Conservation (phyloP, 2,888 invertebrate genomes). For the Chymomyza caudatula region DNA sequence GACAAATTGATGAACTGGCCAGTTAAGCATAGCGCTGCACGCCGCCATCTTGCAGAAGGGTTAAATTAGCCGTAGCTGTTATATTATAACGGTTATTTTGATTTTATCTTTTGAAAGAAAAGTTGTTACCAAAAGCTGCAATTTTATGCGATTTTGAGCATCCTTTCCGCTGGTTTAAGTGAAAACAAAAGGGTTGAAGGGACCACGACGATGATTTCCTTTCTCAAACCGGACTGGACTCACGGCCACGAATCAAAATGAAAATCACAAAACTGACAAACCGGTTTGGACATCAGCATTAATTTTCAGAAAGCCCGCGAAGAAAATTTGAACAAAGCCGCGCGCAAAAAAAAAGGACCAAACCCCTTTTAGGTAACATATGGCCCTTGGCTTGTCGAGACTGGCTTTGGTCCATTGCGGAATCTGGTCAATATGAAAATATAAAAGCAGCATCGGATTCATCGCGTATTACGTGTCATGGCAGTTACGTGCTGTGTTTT, state of each 20-base stretch:
- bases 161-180: slow-evolving; percentile 25
- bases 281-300: slow-evolving; percentile 72
- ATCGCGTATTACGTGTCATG: slow-evolving; percentile 30
- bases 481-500: slow-evolving; percentile 29
- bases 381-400: slow-evolving; percentile 43
- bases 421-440: slow-evolving; percentile 61
- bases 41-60: slow-evolving; percentile 22
- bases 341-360: slow-evolving; percentile 44
- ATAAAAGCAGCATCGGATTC: slow-evolving; percentile 32
- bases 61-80: slow-evolving; percentile 1
- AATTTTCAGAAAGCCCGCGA: slow-evolving; percentile 55
- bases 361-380: slow-evolving; percentile 51
- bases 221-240: slow-evolving; percentile 66
- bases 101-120: slow-evolving; percentile 14
- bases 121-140: slow-evolving; percentile 51
- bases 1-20: slow-evolving; percentile 34
- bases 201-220: slow-evolving; percentile 46
- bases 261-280: slow-evolving; percentile 47
- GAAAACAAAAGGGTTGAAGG: slow-evolving; percentile 64
- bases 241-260: slow-evolving; percentile 54
- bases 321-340: slow-evolving; percentile 53
- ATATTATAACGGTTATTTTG: slow-evolving; percentile 62
- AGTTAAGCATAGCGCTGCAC: slow-evolving; percentile 4
- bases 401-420: slow-evolving; percentile 54
- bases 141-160: slow-evolving; percentile 57